phyloP scores from a whole-genome alignment of 2,888 invertebrate species.

The Sarcophaga carnaria region DNA sequence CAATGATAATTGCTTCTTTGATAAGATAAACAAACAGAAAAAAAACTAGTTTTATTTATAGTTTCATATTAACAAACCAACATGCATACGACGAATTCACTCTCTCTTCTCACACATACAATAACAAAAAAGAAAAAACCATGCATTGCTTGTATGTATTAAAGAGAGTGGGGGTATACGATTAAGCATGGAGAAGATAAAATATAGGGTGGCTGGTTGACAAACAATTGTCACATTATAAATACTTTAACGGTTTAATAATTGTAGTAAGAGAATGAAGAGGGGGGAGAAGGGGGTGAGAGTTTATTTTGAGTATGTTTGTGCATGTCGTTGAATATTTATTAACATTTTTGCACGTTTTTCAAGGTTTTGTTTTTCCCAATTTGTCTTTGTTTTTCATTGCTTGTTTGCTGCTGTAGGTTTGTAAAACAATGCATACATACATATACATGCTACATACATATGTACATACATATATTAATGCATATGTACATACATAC shows the following conservation, averaged over 20 bases:
- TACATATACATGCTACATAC: no score
- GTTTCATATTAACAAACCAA: background rate
- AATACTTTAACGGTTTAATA: background rate
- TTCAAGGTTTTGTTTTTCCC: constrained; percentile 40
- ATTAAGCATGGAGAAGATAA: background rate
- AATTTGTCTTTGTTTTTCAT: constrained; percentile 4
- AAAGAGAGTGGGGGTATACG: background rate
- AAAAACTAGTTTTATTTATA: constrained; percentile 24
- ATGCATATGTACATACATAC: no score
- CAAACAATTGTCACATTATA: constrained; percentile 9
- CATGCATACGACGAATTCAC: background rate
- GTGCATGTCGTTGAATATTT: background rate
- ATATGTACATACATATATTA: background rate
- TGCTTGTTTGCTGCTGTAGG: background rate
- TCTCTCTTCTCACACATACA: background rate
- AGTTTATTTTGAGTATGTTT: background rate
- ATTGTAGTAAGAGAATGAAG: background rate
- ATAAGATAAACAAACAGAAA: constrained; percentile 38
- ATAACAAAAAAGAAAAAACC: background rate
- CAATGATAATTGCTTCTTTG: constrained; percentile 32
- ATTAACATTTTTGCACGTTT: constrained; percentile 51
- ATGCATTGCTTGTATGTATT: no score
- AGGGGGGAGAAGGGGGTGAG: no score
- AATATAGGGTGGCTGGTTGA: background rate
- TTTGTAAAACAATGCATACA: background rate